Evolutionary conservation across 2,113 vertebrate genomes (phyloP).

Genomic region (Prolemur simus): DNA sequence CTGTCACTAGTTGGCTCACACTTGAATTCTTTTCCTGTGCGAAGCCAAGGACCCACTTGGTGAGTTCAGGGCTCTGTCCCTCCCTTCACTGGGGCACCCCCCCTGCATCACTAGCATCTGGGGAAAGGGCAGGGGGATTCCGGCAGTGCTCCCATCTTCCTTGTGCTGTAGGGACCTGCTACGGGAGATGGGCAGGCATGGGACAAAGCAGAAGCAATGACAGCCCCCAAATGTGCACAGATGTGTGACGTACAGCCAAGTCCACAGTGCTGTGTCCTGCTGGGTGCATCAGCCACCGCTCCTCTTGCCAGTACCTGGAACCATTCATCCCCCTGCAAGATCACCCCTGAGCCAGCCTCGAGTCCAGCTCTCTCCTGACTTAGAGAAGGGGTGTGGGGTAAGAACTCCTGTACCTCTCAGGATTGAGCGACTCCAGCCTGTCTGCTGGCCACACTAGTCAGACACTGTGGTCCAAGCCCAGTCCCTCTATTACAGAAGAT

Average conservation of each 20-base stretch:
- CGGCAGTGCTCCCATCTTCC: fast-evolving
- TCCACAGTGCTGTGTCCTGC: neutral
- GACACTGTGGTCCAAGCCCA: neutral
- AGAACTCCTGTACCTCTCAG: neutral
- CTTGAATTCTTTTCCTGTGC: too few species aligned
- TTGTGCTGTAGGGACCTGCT: neutral
- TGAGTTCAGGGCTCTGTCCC: too few species aligned
- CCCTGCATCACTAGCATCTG: neutral
- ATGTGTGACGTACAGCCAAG: neutral
- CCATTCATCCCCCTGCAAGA: too few species aligned
- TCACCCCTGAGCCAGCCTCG: neutral
- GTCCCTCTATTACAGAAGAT: neutral
- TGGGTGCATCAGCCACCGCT: neutral
- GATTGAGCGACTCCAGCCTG: neutral
- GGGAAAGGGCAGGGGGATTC: neutral
- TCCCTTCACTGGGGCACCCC: too few species aligned
- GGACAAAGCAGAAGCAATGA: neutral
- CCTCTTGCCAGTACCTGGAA: neutral
- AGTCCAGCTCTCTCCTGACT: neutral
- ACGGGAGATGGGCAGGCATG: neutral
- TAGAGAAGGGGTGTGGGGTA: neutral
- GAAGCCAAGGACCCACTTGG: too few species aligned
- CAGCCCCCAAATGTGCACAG: neutral
- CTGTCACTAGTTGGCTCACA: too few species aligned
- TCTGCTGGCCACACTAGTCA: neutral